Conservation (phyloP, 2,113 vertebrate species). For the Catharus fuscescens region DNA sequence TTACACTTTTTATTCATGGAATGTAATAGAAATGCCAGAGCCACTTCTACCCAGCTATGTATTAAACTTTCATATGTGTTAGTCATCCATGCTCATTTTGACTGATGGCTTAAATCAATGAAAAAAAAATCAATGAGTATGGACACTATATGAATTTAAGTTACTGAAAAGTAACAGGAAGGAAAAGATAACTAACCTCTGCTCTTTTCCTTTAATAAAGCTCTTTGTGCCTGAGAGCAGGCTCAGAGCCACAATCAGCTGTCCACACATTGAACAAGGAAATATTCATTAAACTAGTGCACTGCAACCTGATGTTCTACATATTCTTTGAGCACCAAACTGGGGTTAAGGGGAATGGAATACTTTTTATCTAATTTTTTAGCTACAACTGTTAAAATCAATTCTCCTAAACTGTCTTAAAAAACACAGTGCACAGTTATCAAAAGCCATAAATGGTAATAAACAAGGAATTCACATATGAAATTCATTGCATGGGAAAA, state of each 20-base stretch:
- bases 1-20: background rate
- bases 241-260: background rate
- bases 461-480: background rate
- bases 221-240: background rate
- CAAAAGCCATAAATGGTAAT: background rate
- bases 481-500: background rate
- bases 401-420: background rate
- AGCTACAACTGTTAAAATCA: background rate
- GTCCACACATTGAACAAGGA: background rate
- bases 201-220: background rate
- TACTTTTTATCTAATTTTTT: background rate
- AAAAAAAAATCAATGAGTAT: background rate
- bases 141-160: background rate
- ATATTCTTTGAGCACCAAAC: background rate
- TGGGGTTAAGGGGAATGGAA: background rate
- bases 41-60: background rate
- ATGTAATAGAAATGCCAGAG: background rate
- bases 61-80: background rate
- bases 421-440: background rate
- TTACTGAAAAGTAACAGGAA: background rate
- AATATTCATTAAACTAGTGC: background rate
- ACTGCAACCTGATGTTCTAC: background rate
- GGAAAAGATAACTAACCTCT: background rate
- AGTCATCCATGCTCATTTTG: background rate
- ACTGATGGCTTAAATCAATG: background rate